These are phyloP conservation scores for Camarhynchus parvulus DNA, from an alignment of 2,113 vertebrate species.

Conservation along the genomic window DNA sequence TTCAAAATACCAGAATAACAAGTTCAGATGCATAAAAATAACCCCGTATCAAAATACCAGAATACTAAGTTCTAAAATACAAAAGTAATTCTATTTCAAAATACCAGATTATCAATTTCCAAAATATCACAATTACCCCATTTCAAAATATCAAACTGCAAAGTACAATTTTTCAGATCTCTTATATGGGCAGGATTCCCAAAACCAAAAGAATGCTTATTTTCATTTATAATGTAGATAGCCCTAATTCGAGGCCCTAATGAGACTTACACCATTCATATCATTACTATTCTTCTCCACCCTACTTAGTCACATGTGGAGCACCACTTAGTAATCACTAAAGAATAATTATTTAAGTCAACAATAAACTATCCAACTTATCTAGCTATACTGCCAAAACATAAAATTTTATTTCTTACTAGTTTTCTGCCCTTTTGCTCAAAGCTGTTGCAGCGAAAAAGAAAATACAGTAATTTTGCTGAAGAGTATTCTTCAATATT, in stretches of 20 bases:
- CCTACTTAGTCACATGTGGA: background rate
- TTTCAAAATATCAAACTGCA: background rate
- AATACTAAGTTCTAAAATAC: no score
- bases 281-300: background rate
- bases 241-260: background rate
- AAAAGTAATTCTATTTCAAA: background rate
- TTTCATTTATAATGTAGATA: background rate
- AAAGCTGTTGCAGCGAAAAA: background rate
- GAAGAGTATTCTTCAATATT: background rate
- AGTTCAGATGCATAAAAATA: no score
- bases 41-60: background rate
- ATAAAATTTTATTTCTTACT: background rate
- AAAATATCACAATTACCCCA: no score
- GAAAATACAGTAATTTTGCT: background rate
- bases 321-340: background rate
- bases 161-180: background rate
- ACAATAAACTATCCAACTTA: background rate
- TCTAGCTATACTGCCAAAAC: background rate
- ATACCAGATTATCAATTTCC: no score
- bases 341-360: background rate
- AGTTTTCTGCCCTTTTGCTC: background rate
- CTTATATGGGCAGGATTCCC: background rate
- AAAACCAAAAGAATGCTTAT: background rate
- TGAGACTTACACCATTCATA: background rate
- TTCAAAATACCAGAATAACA: background rate